Evolutionary conservation across 2,113 vertebrate genomes (phyloP).

Genomic region (Hymenochirus boettgeri): DNA sequence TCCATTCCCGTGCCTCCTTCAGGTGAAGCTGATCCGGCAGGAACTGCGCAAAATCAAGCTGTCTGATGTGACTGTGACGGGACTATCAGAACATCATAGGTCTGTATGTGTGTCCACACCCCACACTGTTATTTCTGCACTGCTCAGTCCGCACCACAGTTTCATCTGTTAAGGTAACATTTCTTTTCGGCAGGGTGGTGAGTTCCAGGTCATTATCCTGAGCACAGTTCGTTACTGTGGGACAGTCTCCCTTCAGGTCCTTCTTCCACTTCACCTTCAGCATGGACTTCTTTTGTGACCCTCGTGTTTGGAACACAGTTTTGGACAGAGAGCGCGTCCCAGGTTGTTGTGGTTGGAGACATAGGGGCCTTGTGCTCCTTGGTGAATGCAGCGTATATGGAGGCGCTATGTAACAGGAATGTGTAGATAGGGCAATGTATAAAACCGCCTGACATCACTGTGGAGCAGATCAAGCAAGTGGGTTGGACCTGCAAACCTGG

Average conservation of each 20-base stretch:
- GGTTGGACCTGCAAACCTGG: constrained; percentile 53
- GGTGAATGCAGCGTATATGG: constrained; percentile 83
- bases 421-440: constrained; percentile 58
- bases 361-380: constrained; percentile 73
- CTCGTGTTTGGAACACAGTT: constrained; percentile 79
- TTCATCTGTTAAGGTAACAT: neutral
- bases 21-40: constrained; percentile 63
- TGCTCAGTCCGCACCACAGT: no score
- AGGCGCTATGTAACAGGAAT: constrained; percentile 74
- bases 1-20: no score
- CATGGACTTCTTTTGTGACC: constrained; percentile 78
- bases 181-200: constrained; percentile 66
- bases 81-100: constrained; percentile 82
- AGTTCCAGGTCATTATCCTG: constrained; percentile 80
- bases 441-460: constrained; percentile 58
- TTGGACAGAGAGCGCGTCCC: constrained; percentile 85
- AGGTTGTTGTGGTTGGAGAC: constrained; percentile 76
- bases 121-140: neutral
- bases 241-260: constrained; percentile 56
- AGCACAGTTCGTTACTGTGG: constrained; percentile 70
- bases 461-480: constrained; percentile 71
- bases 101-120: constrained; percentile 45
- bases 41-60: constrained; percentile 58
- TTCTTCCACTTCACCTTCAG: constrained; percentile 49
- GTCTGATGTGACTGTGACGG: constrained; percentile 68